Evolutionary conservation across 2,888 invertebrate species (phyloP), one percentile per base, ranked within the genome.

Genomic region (Syritta pipiens): DNA sequence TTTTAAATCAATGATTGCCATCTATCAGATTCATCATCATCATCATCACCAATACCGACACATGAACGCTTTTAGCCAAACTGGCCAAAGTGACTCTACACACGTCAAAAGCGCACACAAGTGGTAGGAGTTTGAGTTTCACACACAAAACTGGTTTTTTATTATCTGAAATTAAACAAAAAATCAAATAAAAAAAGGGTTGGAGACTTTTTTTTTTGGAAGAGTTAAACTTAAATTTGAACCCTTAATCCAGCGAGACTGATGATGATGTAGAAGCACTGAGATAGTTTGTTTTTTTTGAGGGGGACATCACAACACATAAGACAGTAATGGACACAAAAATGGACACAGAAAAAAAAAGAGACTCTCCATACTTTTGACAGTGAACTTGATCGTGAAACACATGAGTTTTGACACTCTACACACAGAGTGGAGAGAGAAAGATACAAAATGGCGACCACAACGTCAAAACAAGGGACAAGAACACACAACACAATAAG

Each of bases 81-180:
- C 24, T 55, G 60, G 46, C 44, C 40, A 30, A 19, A 53, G 17
- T 17, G 37, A 60, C 65, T 46, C 40, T 57, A 55, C 51, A 37
- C n/a, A 60, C 12, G 37, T 28, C 37, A 37, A 14, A 46, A 53
- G 20, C 60, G 6, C 17, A 22, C n/a, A 24, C 3, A 51, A n/a
- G 7, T 12, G 22, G n/a, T 35, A 26, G 42, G 42, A 12, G 42
- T 40, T 19, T 59, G 12, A 49, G 32, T 55, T 67, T 72, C 51
- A 77, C 42, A 60, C 60, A 55, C 28, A 55, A 79, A 79, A 79
- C 67, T 4, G 67, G 79, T 74, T 62, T 37, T 37, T 37, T 37
- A 10, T 37, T 74, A 79, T 79, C 79, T 79, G 79, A 68, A 79
- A 79, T 71, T 44, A 72, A 67, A 79, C 42, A 72, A 57, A 48